Evolutionary conservation across 2,113 vertebrate genomes (phyloP).

Genomic region (Entosphenus tridentatus): DNA sequence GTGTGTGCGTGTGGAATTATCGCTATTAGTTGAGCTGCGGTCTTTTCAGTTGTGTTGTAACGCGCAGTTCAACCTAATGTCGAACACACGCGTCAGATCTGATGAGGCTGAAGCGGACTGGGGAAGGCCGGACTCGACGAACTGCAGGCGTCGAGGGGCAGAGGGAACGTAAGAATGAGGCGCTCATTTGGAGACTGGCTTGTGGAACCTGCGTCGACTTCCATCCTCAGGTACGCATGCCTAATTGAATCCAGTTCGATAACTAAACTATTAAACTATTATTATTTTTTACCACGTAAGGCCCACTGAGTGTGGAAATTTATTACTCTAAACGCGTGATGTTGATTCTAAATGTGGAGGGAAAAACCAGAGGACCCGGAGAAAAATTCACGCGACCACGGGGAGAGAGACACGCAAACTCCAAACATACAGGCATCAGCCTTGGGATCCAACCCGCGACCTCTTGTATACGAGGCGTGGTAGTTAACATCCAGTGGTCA

Average conservation of each 20-base stretch:
- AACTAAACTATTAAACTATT: slow-evolving; percentile 1
- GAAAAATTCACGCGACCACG: too few relatives aligned
- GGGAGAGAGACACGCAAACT: too few relatives aligned
- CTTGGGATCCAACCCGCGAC: too few relatives aligned
- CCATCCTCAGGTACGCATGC: slow-evolving; percentile 34
- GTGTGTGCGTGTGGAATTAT: neutral
- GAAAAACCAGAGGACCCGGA: too few relatives aligned
- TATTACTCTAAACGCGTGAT: too few relatives aligned
- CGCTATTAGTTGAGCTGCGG: neutral
- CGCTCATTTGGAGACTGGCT: slow-evolving; percentile 24
- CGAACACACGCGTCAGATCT: slow-evolving; percentile 24
- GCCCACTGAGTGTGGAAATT: too few relatives aligned
- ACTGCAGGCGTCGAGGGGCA: slow-evolving; percentile 10
- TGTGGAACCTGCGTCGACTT: slow-evolving; percentile 64
- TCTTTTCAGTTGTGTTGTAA: neutral
- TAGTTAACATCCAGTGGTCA: too few relatives aligned
- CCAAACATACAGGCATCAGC: too few relatives aligned
- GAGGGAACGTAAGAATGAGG: slow-evolving; percentile 22
- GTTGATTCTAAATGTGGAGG: too few relatives aligned
- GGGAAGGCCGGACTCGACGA: slow-evolving; percentile 14
- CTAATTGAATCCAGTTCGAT: neutral
- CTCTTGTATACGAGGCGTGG: too few relatives aligned
- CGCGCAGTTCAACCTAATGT: neutral
- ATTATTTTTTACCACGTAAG: slow-evolving; percentile 11
- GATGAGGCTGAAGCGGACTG: slow-evolving; percentile 34